Percentiles rank a stretch among this genome's conserved stretches.
Conservation (phyloP, 2,797 vertebrate genomes). For the Alauda arvensis region DNA sequence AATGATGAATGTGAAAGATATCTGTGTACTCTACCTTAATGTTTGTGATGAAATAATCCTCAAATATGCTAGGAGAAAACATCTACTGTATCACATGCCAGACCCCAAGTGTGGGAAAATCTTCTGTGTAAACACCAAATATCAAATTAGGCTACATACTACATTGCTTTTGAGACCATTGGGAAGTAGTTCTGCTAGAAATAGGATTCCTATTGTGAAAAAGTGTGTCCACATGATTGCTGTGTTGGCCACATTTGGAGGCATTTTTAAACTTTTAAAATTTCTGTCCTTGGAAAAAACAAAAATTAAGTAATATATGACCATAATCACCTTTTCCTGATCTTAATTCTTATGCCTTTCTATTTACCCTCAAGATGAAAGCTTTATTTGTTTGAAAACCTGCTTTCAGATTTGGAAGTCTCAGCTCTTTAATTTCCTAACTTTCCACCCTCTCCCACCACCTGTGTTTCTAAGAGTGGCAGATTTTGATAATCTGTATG, state of each 20-base stretch:
- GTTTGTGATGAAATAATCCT: neutral
- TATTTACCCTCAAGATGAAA: neutral
- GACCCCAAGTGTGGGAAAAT: neutral
- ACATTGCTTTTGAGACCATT: neutral
- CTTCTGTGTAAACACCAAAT: neutral
- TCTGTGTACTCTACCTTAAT: neutral
- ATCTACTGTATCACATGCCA: neutral
- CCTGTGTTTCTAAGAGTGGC: neutral
- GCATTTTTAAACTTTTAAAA: neutral
- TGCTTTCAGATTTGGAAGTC: neutral
- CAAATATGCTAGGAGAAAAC: neutral
- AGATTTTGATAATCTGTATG: neutral
- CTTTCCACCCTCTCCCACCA: rapidly evolving
- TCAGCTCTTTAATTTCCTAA: neutral
- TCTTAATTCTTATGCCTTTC: neutral
- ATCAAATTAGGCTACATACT: neutral
- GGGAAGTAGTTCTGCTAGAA: neutral
- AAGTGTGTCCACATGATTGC: neutral
- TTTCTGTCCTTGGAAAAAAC: neutral
- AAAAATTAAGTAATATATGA: neutral
- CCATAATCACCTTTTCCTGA: neutral
- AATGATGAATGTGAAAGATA: neutral
- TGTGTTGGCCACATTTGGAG: neutral
- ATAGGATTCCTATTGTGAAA: neutral
- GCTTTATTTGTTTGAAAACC: neutral